Base-by-base conservation (phyloP, 2,113 vertebrate species). In the Loxodonta africana region DNA sequence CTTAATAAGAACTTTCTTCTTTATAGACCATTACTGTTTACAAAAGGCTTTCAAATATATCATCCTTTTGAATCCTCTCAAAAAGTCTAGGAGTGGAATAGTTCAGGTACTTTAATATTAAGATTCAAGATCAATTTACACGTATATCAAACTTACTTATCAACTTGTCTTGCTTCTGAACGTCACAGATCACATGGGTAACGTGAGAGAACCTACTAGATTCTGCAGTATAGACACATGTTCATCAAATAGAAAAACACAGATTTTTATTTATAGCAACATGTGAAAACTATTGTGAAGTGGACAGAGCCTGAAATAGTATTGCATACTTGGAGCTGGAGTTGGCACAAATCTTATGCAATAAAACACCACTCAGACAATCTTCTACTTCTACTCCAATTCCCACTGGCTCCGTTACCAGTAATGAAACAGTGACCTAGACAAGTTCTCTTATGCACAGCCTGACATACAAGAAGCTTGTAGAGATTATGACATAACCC, bases 331-430 rank as follows among this genome's bases (percentile, higher is more conserved):
- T 6, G 2, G 69, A 71, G 30, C 10, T 94, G 92, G 63, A 84
- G 62, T 94, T 63, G 26, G 41, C 63, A 83, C 20, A 86, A n/a
- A 86, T 65, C 6, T 94, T 76, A 71, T 44, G 23, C 74, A 88
- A 91, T 92, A 91, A 96, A 90, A 67, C 73, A 12, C n/a, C 73
- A 73, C 18, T 74, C 84, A 46, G 83, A 48, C 63, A 90, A 62
- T 26, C 41, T 85, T 83, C n/a, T 86, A 60, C 44, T 95, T 65
- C 53, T 88, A 46, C 30, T 95, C 33, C 33, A 88, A 7, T 5
- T 37, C 87, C 21, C 63, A 37, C 26, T 82, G 57, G 62, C 44
- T 88, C 25, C 14, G 8, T 92, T 60, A 53, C 51, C 37, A 82
- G 37, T 82, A 87, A 93, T 62, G 26, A 93, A 92, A 92, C 10